Percentiles rank a stretch among this genome's conserved stretches.
phyloP scores from a whole-genome alignment of 2,888 invertebrate genomes.

The Plusia festucae region DNA sequence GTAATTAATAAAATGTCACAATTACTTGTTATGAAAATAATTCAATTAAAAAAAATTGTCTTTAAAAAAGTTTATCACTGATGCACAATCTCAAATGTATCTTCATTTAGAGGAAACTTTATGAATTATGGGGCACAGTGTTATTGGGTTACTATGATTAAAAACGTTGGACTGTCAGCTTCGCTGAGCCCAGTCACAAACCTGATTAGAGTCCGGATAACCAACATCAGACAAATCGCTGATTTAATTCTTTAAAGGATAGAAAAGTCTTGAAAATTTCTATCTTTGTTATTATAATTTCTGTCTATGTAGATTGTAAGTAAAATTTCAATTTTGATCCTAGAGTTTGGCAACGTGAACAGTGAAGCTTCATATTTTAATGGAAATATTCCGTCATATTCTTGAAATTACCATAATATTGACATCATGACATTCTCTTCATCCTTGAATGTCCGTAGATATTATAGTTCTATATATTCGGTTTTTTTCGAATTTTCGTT shows the following conservation, averaged over 20 bases:
- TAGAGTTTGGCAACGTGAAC: neutral
- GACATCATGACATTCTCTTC: conserved; percentile 20
- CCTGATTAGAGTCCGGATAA: neutral
- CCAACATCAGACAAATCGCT: conserved; percentile 4
- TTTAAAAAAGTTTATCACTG: too few relatives aligned
- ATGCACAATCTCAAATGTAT: neutral
- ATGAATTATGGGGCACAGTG: neutral
- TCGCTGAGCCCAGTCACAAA: neutral
- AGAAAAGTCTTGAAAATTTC: neutral
- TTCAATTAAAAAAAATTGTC: too few relatives aligned
- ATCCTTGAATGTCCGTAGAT: conserved; percentile 9
- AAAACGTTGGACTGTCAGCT: neutral
- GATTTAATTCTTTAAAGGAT: conserved; percentile 1
- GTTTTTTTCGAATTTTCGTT: too few relatives aligned
- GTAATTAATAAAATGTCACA: too few relatives aligned
- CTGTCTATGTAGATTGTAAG: neutral
- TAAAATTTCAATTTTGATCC: neutral
- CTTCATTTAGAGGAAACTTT: neutral
- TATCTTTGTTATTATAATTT: neutral
- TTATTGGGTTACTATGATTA: neutral
- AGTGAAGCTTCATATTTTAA: conserved; percentile 13
- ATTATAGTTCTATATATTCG: neutral
- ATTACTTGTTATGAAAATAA: too few relatives aligned
- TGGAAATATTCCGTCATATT: conserved; percentile 31
- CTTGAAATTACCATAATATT: conserved; percentile 46